A percentile compares a stretch with the other conserved stretches of the same genome.
phyloP scores from a whole-genome alignment of 2,797 vertebrate species.

The Acropternis orthonyx region DNA sequence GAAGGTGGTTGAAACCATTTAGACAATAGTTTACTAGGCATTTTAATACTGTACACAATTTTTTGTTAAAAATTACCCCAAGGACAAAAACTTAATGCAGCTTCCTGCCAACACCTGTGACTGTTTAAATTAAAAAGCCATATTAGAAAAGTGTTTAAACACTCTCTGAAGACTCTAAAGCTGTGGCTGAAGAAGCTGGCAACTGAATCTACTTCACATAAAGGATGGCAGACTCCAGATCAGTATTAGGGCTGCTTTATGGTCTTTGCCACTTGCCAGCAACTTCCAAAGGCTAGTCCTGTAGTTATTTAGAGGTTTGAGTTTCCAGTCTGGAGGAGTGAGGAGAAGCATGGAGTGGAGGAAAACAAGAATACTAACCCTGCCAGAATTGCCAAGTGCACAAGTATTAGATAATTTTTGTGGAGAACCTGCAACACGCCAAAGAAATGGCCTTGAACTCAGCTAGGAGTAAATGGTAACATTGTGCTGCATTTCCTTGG shows the following conservation, averaged over 20 bases:
- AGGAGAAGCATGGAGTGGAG: neutral
- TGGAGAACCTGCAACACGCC: neutral
- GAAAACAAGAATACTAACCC: neutral
- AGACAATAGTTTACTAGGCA: neutral
- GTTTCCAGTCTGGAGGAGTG: neutral
- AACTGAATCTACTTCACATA: neutral
- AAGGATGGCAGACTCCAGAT: neutral
- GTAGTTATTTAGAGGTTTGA: neutral
- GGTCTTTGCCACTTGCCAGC: neutral
- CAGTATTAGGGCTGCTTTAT: neutral
- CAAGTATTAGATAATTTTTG: neutral
- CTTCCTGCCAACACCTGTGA: neutral
- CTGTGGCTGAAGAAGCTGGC: neutral
- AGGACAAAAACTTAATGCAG: neutral
- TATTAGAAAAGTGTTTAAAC: neutral
- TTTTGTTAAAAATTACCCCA: neutral
- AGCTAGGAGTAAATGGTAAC: accelerated
- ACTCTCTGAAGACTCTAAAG: neutral
- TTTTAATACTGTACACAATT: neutral
- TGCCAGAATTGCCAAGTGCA: neutral
- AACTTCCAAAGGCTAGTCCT: neutral
- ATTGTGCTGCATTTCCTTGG: neutral
- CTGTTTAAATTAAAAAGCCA: neutral
- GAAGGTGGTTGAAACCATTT: neutral
- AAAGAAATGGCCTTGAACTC: neutral